A percentile compares a stretch with the other conserved stretches of the same genome.
These are phyloP conservation scores for Chaitophorus viminalis DNA, from an alignment of 2,888 invertebrate genomes.

Conservation along the genomic window DNA sequence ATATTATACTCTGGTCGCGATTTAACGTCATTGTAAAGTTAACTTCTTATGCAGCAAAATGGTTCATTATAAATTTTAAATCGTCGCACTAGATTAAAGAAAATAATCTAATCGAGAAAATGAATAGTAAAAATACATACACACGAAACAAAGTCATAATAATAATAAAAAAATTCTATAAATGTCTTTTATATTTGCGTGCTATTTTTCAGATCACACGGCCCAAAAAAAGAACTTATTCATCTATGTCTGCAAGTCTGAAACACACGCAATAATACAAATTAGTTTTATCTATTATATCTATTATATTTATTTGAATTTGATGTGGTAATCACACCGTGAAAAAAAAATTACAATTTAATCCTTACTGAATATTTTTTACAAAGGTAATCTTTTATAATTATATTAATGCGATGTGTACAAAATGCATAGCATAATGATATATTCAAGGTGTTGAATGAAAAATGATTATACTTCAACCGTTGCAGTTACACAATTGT, in stretches of 20 bases:
- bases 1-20: not conserved
- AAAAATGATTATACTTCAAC: not conserved
- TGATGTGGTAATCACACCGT: not conserved
- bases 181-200: conserved; percentile 4
- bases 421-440: not conserved
- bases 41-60: not conserved
- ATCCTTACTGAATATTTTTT: not conserved
- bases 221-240: conserved; percentile 9
- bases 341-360: not conserved
- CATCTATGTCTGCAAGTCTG: not conserved
- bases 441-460: not conserved
- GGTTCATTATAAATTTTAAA: not conserved
- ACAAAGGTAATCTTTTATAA: not conserved
- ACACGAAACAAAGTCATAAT: too few species aligned
- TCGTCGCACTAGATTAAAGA: not conserved
- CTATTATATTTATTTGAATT: not conserved
- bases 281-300: conserved; percentile 5
- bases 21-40: too few species aligned
- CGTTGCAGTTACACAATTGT: not conserved
- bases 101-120: not conserved
- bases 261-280: conserved; percentile 8
- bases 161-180: not conserved
- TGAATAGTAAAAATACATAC: not conserved
- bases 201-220: not conserved
- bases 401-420: not conserved